A percentile compares a stretch with the other conserved stretches of the same genome.
Evolutionary conservation across 2,888 invertebrate genomes (phyloP).

Genomic region (Polydesmus complanatus): DNA sequence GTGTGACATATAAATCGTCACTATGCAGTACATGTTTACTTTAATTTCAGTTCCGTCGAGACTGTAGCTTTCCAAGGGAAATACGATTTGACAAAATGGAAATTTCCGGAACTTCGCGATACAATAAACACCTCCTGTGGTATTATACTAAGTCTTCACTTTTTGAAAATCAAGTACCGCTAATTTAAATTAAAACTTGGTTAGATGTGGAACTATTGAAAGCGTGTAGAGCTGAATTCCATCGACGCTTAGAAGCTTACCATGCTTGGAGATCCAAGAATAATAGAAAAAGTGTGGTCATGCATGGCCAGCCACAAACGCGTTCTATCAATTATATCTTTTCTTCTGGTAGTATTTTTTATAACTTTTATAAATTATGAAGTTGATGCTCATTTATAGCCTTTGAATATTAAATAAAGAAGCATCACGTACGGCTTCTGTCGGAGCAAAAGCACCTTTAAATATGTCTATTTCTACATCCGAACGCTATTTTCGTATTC

Average conservation of each 20-base stretch:
- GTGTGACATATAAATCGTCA: too few species aligned
- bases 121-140: slow-evolving; percentile 93
- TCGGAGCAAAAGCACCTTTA: slow-evolving; percentile 44
- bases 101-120: slow-evolving; percentile 91
- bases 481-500: slow-evolving; percentile 85
- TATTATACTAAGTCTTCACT: too few species aligned
- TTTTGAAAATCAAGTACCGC: not conserved
- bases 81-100: slow-evolving; percentile 92
- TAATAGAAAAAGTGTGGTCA: slow-evolving; percentile 52
- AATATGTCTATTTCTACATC: slow-evolving; percentile 44
- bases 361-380: not conserved
- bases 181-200: not conserved
- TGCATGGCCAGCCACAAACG: slow-evolving; percentile 58
- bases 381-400: not conserved
- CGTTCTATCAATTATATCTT: slow-evolving; percentile 73
- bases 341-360: slow-evolving; percentile 41
- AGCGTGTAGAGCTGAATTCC: slow-evolving; percentile 97
- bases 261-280: slow-evolving; percentile 99
- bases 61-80: slow-evolving; percentile 70
- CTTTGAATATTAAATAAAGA: slow-evolving; percentile 10
- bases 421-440: slow-evolving; percentile 7
- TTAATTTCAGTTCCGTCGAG: slow-evolving; percentile 53
- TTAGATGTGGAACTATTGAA: slow-evolving; percentile 86
- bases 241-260: slow-evolving; percentile 92
- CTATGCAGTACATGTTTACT: slow-evolving; percentile 2